A percentile compares a stretch with the other conserved stretches of the same genome.
Conservation (phyloP, 2,888 invertebrate species). For the Cataglyphis altisquamis region DNA sequence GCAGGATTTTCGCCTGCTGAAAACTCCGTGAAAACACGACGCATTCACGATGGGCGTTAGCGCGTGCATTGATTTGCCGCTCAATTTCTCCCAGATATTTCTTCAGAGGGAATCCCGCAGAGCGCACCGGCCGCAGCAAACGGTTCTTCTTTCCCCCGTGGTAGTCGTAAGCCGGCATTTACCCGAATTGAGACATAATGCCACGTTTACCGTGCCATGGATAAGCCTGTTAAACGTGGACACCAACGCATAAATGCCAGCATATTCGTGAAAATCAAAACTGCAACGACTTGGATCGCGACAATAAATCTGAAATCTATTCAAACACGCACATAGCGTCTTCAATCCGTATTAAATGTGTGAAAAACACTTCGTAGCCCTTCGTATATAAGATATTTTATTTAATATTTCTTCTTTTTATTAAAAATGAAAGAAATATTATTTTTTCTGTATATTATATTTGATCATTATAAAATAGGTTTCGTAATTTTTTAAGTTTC, state of each 20-base stretch:
- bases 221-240: conserved; percentile 83
- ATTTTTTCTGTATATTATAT: background rate
- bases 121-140: conserved; percentile 55
- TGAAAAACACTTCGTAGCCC: background rate
- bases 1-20: conserved; percentile 58
- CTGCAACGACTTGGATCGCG: conserved; percentile 5
- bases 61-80: conserved; percentile 85
- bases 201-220: conserved; percentile 70
- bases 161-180: conserved; percentile 77
- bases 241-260: conserved; percentile 53
- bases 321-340: background rate
- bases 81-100: conserved; percentile 85
- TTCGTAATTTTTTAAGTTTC: background rate
- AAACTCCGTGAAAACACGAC: conserved; percentile 71
- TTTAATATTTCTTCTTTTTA: background rate
- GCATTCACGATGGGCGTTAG: conserved; percentile 83
- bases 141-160: conserved; percentile 60
- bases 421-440: background rate
- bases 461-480: background rate
- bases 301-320: background rate
- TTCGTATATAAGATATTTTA: background rate
- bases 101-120: conserved; percentile 71
- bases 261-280: conserved; percentile 51
- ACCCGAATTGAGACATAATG: conserved; percentile 80
- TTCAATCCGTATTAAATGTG: background rate